These are phyloP conservation scores for Mobula hypostoma DNA, from an alignment of 2,113 vertebrate species.

Conservation along the genomic window DNA sequence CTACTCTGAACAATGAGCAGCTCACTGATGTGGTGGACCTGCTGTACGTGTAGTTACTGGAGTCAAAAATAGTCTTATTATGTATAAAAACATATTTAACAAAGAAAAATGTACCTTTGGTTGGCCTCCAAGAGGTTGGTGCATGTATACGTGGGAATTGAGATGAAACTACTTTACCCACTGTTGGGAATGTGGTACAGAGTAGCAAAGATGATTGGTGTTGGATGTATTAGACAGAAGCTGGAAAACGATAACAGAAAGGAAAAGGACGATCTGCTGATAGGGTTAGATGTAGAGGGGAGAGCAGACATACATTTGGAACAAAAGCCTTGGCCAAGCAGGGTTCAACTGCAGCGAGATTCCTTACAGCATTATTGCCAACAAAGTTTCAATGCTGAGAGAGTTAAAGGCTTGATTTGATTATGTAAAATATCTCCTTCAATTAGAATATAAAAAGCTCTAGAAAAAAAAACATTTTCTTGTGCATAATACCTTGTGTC, in stretches of 20 bases:
- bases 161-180: neutral
- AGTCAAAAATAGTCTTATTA: too few species aligned
- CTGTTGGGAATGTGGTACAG: too few species aligned
- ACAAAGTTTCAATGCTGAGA: neutral
- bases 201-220: neutral
- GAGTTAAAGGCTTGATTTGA: neutral
- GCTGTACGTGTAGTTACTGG: too few species aligned
- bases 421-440: constrained; percentile 19
- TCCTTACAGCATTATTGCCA: neutral
- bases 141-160: neutral
- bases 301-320: neutral
- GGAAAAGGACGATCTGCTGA: too few species aligned
- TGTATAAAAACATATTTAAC: too few species aligned
- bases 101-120: too few species aligned
- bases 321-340: neutral
- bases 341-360: neutral
- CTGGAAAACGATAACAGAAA: neutral
- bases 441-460: neutral
- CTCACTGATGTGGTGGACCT: too few species aligned
- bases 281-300: too few species aligned
- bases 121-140: too few species aligned
- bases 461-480: constrained; percentile 6
- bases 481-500: constrained; percentile 12
- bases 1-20: too few species aligned
- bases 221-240: too few species aligned